These are phyloP conservation scores for Micropoecilia bifurca DNA, from an alignment of 2,797 vertebrate species.

Conservation along the genomic window DNA sequence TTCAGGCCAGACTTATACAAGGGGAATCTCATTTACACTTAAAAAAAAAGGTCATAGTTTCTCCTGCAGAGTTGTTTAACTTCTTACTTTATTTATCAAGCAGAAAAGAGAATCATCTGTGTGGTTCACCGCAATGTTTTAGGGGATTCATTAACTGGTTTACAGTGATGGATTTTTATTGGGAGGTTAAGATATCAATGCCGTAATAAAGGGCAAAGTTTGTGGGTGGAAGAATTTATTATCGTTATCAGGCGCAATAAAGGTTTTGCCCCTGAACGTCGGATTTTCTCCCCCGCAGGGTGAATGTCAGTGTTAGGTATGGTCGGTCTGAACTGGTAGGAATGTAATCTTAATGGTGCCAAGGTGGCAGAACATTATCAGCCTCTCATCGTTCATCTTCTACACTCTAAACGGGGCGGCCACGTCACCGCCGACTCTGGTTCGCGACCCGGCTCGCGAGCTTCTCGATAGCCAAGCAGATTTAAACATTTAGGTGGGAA, in stretches of 20 bases:
- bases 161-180: constrained; percentile 63
- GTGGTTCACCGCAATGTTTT: constrained; percentile 55
- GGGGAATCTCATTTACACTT: constrained; percentile 39
- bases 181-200: constrained; percentile 67
- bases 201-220: constrained; percentile 64
- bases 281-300: constrained; percentile 41
- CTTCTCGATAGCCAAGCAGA: constrained; percentile 36
- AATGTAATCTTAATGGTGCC: constrained; percentile 61
- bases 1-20: constrained; percentile 34
- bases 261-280: constrained; percentile 60
- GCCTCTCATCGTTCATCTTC: constrained; percentile 46
- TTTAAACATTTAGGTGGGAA: constrained; percentile 69
- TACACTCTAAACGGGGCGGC: constrained; percentile 27
- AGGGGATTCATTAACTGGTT: constrained; percentile 61
- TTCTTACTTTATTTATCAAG: constrained; percentile 62
- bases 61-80: constrained; percentile 46
- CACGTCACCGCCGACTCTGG: constrained; percentile 35
- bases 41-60: constrained; percentile 43
- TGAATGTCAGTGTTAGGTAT: constrained; percentile 42
- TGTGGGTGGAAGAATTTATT: constrained; percentile 71
- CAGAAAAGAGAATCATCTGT: constrained; percentile 54
- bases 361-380: constrained; percentile 53
- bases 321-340: constrained; percentile 43
- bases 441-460: constrained; percentile 29
- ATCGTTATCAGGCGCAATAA: constrained; percentile 69